phyloP scores from a whole-genome alignment of 2,797 vertebrate genomes.

The Acanthiza pusilla region DNA sequence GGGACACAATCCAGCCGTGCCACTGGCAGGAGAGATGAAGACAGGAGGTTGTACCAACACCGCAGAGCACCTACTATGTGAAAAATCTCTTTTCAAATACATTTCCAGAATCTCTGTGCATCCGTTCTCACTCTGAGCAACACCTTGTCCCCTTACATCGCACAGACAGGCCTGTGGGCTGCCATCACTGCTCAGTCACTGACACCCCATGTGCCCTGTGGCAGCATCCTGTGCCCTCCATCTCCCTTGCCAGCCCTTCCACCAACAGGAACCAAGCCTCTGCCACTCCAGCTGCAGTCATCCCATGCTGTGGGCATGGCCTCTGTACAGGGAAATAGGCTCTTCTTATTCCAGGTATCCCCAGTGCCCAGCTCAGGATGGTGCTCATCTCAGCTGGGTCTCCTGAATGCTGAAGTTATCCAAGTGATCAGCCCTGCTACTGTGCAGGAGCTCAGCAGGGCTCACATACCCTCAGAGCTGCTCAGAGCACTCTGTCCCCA shows the following conservation, averaged over 20 bases:
- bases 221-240: neutral
- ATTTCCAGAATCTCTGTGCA: neutral
- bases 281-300: neutral
- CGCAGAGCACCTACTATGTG: neutral
- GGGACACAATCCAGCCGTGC: neutral
- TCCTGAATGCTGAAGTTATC: neutral
- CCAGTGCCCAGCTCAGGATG: neutral
- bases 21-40: neutral
- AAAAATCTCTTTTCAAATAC: slow-evolving; percentile 25
- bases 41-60: neutral
- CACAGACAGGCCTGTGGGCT: slow-evolving; percentile 14
- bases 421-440: neutral
- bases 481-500: neutral
- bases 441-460: neutral
- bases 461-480: fast-evolving
- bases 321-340: neutral
- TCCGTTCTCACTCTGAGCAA: neutral
- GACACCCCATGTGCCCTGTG: neutral
- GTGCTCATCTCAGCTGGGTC: neutral
- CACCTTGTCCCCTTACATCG: neutral
- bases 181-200: neutral
- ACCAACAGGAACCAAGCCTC: neutral
- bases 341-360: neutral
- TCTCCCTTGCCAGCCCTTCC: neutral
- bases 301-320: neutral